phyloP scores from a whole-genome alignment of 2,113 vertebrate species.

The Columba janthina region DNA sequence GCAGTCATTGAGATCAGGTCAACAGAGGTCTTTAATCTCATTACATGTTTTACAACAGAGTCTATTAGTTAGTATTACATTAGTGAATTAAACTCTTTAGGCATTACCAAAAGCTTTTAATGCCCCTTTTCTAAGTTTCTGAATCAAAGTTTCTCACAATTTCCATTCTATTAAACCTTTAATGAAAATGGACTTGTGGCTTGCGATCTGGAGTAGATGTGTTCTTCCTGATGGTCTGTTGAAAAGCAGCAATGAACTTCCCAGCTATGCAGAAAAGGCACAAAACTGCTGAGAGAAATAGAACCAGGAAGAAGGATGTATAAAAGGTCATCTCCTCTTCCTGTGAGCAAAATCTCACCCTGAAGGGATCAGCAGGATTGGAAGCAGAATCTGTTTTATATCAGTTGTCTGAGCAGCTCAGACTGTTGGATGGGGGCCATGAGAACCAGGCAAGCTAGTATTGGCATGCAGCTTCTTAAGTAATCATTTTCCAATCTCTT shows the following conservation, averaged over 20 bases:
- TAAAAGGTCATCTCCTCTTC: neutral
- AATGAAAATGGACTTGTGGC: rapidly evolving
- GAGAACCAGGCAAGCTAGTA: neutral
- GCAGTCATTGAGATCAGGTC: neutral
- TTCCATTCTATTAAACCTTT: neutral
- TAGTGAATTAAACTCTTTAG: neutral
- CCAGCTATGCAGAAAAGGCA: neutral
- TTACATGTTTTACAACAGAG: neutral
- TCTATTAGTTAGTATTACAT: neutral
- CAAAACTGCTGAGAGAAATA: neutral
- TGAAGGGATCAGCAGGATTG: neutral
- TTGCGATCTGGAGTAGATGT: neutral
- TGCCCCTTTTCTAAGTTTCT: neutral
- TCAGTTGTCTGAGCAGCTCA: neutral
- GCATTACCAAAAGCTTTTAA: neutral
- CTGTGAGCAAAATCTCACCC: neutral
- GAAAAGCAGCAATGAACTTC: neutral
- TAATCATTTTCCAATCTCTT: neutral
- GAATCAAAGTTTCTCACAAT: neutral
- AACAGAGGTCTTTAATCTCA: neutral
- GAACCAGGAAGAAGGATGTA: neutral
- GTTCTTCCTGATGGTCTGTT: neutral
- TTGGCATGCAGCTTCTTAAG: neutral
- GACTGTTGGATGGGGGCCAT: neutral
- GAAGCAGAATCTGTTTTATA: neutral